Base-by-base conservation (phyloP, 2,797 vertebrate species). In the Paramormyrops hopkinsi region DNA sequence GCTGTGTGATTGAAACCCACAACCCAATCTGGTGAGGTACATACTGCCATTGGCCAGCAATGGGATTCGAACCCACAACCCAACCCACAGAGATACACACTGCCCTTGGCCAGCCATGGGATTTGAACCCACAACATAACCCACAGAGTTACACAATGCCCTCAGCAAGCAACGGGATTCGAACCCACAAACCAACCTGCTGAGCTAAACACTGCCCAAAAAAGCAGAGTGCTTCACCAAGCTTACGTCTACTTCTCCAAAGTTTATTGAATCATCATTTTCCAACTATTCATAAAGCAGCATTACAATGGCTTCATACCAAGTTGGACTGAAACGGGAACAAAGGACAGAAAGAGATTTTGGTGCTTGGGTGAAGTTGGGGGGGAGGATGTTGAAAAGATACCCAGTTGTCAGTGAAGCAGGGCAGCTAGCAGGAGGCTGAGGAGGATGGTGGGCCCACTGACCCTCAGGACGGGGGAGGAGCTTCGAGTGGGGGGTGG, bases 391-490 rank as follows among this genome's bases (percentile, higher is more conserved):
- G 41, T n/a, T 44, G 9, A 4, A n/a, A 82, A n/a, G 19, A 44
- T 19, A 22, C 7, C 48, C 22, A 50, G 1, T 12, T 87, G 3
- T 93, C 87, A 82, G 76, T 0, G 89, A 88, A 92, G 44, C 29
- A 86, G 4, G 8, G 65, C 86, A 14, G 56, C 65, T 56, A 95
- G 88, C 17, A 94, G 44, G 1, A 59, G 8, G 19, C 88, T 83
- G 59, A 95, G 83, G 51, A 94, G 87, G 79, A 90, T 44, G 25
- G 89, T 29, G 0, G 84, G 8, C 2, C 88, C 88, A 33, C 56
- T 0, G 1, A 3, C 8, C 9, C 73, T n/a, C 3, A 25, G 50
- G 87, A 87, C 3, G 0, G 88, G 44, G 89, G 88, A 69, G 11
- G 88, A 90, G 90, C 37, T 88, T 1, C 25, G 11, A 6, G 8